These are phyloP conservation scores for Escarpia spicata DNA, from an alignment of 2,888 invertebrate species.

Conservation along the genomic window DNA sequence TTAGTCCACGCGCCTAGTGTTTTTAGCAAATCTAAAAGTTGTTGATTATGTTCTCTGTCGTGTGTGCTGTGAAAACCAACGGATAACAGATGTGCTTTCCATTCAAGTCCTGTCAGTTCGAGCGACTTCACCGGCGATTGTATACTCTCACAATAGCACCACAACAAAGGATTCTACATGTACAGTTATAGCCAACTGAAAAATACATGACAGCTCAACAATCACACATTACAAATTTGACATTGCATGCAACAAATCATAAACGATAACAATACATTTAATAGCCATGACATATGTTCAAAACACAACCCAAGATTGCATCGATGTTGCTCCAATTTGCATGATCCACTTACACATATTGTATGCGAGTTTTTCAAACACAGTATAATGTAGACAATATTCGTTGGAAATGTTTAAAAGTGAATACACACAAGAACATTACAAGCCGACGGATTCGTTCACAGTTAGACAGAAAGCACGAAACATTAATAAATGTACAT, in stretches of 20 bases:
- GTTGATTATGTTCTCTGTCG: too few relatives aligned
- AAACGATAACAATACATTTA: background rate
- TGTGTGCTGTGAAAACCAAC: too few relatives aligned
- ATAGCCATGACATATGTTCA: background rate
- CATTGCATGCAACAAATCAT: background rate
- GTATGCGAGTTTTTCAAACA: background rate
- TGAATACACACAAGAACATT: background rate
- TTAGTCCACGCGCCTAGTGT: too few relatives aligned
- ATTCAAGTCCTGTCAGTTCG: too few relatives aligned
- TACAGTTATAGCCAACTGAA: background rate
- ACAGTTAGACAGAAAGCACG: background rate
- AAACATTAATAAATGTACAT: background rate
- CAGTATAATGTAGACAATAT: background rate
- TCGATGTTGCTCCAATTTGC: background rate
- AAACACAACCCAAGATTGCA: background rate
- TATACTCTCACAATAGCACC: background rate
- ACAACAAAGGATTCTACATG: background rate
- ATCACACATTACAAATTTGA: background rate
- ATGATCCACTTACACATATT: background rate
- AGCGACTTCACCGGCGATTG: too few relatives aligned
- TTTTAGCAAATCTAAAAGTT: too few relatives aligned
- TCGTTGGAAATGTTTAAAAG: background rate
- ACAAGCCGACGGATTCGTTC: background rate
- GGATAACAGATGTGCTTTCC: too few relatives aligned
- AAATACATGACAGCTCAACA: background rate